A percentile compares a stretch with the other conserved stretches of the same genome.
Conservation (phyloP, 2,888 invertebrate genomes). For the Villa cingulata region DNA sequence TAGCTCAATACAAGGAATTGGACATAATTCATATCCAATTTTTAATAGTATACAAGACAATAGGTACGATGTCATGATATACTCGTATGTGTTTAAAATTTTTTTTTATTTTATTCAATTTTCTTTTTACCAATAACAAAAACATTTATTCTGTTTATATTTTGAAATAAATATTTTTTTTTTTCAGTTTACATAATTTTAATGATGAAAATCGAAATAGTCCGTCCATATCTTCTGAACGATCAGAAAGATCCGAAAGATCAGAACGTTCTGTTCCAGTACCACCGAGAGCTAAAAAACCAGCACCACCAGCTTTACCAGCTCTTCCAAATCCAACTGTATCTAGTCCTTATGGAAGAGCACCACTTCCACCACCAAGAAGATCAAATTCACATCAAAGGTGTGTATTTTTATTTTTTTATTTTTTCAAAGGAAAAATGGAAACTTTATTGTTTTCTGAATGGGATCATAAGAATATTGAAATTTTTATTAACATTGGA, state of each 20-base stretch:
- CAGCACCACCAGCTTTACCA: constrained; percentile 14
- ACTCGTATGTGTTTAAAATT: background rate
- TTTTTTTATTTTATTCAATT: background rate
- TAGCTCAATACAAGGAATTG: constrained; percentile 7
- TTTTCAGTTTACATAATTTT: constrained; percentile 14
- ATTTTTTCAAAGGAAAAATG: too few relatives aligned
- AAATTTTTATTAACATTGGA: too few relatives aligned
- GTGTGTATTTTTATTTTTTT: constrained; percentile 13
- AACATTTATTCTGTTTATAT: background rate
- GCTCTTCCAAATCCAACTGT: constrained; percentile 18
- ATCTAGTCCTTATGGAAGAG: constrained; percentile 19
- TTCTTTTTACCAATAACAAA: too few relatives aligned
- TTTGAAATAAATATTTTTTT: background rate
- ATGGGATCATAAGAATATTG: too few relatives aligned
- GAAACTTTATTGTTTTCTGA: too few relatives aligned
- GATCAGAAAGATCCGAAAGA: constrained; percentile 20
- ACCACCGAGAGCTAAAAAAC: constrained; percentile 28
- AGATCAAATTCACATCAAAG: constrained; percentile 26
- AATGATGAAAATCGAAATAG: constrained; percentile 25
- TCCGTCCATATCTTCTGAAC: constrained; percentile 28
- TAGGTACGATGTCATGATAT: constrained; percentile 20
- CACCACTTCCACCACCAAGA: constrained; percentile 31
- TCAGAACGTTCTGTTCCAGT: constrained; percentile 22
- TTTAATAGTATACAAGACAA: constrained; percentile 18
- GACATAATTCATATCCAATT: constrained; percentile 17